A percentile compares a stretch with the other conserved stretches of the same genome.
Conservation (phyloP, 1,140 invertebrate genomes). For the Sycobia sp. region DNA sequence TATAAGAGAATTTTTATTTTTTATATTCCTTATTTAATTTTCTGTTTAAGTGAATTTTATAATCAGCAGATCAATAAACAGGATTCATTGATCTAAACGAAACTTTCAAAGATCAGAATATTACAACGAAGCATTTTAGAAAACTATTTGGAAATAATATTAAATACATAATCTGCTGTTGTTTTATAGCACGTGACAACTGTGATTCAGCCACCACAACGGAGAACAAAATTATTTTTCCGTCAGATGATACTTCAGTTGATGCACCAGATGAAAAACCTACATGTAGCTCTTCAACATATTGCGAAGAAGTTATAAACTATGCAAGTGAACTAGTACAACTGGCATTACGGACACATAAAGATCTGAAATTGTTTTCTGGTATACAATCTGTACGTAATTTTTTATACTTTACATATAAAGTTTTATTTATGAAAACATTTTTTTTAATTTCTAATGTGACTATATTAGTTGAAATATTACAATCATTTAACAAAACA, state of each 20-base stretch:
- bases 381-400: conserved; percentile 37
- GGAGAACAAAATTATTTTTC: conserved; percentile 35
- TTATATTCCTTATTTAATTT: too few relatives aligned
- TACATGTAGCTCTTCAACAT: conserved; percentile 29
- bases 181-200: too few relatives aligned
- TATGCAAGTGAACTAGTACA: conserved; percentile 44
- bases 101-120: too few relatives aligned
- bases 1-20: neutral
- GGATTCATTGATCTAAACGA: neutral
- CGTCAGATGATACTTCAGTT: conserved; percentile 17
- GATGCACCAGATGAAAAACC: conserved; percentile 15
- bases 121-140: too few relatives aligned
- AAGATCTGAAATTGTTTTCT: conserved; percentile 34
- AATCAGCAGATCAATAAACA: too few relatives aligned
- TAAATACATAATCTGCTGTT: too few relatives aligned
- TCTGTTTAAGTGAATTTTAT: too few relatives aligned
- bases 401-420: too few relatives aligned
- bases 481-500: too few relatives aligned
- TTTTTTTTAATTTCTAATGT: neutral
- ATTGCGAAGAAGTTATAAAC: conserved; percentile 39
- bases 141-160: too few relatives aligned
- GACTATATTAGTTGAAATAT: neutral
- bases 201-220: neutral
- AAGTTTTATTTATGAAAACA: neutral
- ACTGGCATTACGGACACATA: conserved; percentile 22